Conservation (phyloP, 1,140 invertebrate genomes). For the Bombus vancouverensis region DNA sequence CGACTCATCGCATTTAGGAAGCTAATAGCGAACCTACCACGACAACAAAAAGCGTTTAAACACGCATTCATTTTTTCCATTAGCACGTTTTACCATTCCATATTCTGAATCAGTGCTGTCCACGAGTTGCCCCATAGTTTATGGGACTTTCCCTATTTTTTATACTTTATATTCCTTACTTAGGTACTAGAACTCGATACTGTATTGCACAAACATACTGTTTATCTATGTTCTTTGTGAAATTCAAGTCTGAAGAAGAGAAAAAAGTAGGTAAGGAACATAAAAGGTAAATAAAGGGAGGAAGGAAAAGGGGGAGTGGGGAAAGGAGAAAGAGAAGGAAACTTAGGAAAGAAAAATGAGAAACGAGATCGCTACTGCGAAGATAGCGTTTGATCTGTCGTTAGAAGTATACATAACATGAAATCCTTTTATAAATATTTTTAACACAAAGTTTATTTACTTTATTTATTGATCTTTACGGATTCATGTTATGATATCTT, state of each 20-base stretch:
- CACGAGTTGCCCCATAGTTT: background rate
- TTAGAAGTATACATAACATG: background rate
- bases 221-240: background rate
- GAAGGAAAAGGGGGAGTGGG: background rate
- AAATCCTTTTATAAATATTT: background rate
- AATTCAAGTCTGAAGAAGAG: background rate
- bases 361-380: no score
- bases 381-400: background rate
- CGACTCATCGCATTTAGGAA: conserved; percentile 1
- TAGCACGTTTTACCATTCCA: background rate
- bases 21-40: background rate
- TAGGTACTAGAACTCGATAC: no score
- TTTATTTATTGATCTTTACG: background rate
- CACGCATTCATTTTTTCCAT: conserved; percentile 36
- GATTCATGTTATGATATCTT: no score
- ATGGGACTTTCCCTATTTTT: background rate
- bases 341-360: background rate
- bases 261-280: background rate
- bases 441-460: background rate
- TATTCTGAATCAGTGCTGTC: background rate
- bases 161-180: background rate
- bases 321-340: background rate
- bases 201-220: background rate
- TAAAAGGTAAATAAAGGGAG: background rate
- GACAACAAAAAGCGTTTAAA: conserved; percentile 6